Base-by-base conservation (phyloP, 1,140 invertebrate species). In the Panagrolaimus sp. region DNA sequence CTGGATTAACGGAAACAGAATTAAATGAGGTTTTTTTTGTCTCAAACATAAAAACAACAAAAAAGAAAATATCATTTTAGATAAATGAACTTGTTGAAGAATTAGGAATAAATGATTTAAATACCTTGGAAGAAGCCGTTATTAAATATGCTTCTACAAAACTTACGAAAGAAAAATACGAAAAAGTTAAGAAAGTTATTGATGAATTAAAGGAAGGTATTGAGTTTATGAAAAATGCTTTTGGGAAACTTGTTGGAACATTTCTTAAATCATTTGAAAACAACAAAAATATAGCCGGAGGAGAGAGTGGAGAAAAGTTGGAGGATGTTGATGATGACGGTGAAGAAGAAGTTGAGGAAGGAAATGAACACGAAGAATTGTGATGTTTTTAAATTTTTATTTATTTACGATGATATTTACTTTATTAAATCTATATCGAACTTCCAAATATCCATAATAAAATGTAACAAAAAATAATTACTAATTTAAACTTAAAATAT, bases 161-260 rank as follows among this genome's bases (percentile, higher is more conserved):
- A 57, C 27, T 25, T 57, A 27, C 20, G 2, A 27, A 57, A 25
- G 63, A 67, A 46, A 47, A 63, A 23, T 14, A 51, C 5, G 46
- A 65, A 11, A 69, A 69, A 57, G 42, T 48, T 27, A 13, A 69
- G 16, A 43, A 23, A 11, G 57, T 20, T 8, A 16, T 69, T 20
- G 63, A 69, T 25, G 43, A 44, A 9, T 25, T 69, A 23, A 62
- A 48, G n/a, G 64, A 16, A 16, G 11, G 51, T 11, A 23, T 57
- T 14, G 51, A 16, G 11, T 57, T 27, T n/a, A 27, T 57, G 51
- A 57, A 57, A 20, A 57, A 23, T 13, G 20, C 27, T n/a, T 57
- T 57, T 16, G 51, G 51, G 0, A 57, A 57, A 23, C 9, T 57
- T 13, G 51, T 27, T 38, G 31, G 31, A 38, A 38, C 31, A 38